Base-by-base conservation (phyloP, 2,888 invertebrate species). In the Philereme transversata region DNA sequence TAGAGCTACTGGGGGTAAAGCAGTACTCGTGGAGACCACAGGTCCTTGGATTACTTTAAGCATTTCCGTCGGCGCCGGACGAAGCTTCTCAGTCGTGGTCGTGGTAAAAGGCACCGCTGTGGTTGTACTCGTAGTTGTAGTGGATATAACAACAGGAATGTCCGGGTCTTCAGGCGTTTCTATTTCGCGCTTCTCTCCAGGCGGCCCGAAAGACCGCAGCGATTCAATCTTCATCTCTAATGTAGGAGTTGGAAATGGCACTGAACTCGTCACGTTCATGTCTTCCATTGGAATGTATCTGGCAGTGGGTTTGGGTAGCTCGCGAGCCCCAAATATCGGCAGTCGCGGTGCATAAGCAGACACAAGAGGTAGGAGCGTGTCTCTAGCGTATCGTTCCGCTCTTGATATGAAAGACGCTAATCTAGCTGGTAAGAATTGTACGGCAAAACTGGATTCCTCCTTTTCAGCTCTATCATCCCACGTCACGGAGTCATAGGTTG, bases 371-470 rank as follows among this genome's bases (percentile, higher is more conserved):
- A 96, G 82, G 3, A 97, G 88, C 0, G 96, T 96, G 79, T 96
- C 95, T 55, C 96, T 93, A 0, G 97, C 96, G 81, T 97, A 97
- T 51, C 95, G 93, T 77, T 97, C 97, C 0, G 97, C 97, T 71
- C 96, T 95, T 44, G 97, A 96, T 50, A 97, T 94, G 82, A 97
- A 94, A 4, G 95, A 95, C 0, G 96, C 96, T 3, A 97, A 84
- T 40, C 96, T 93, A 67, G 96, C 95, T 0, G 97, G 97, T 47
- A 97, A 87, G 75, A 96, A 94, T 80, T 97, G 97, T 0, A 97
- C 96, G 0, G 95, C 96, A 59, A 94, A 92, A 60, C 91, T 84
- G 5, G 83, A 65, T 62, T 88, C 86, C 65, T 83, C 88, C 71
- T 82, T 91, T 71, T 83, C 90, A 1, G 74, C 82, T 57, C 81